These are phyloP conservation scores for Betta splendens DNA, from an alignment of 2,797 vertebrate species.

Conservation along the genomic window DNA sequence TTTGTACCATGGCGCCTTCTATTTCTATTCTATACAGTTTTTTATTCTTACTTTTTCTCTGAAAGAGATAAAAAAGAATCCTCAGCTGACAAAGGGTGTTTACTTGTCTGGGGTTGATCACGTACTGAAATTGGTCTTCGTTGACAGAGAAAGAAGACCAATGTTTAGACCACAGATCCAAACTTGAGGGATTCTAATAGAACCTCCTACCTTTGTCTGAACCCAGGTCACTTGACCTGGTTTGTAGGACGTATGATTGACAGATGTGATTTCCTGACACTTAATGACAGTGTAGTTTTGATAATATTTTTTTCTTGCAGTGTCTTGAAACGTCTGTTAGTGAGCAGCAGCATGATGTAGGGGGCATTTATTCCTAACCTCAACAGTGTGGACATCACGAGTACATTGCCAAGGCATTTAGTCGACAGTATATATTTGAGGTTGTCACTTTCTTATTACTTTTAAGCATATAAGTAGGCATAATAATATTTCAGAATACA, in stretches of 20 bases:
- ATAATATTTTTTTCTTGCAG: slow-evolving; percentile 28
- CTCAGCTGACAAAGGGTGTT: slow-evolving; percentile 43
- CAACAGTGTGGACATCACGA: slow-evolving; percentile 7
- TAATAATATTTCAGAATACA: slow-evolving; percentile 24
- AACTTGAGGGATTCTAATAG: slow-evolving; percentile 25
- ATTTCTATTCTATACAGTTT: slow-evolving; percentile 72
- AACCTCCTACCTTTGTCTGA: slow-evolving; percentile 29
- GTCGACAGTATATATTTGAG: slow-evolving; percentile 37
- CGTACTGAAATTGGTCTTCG: slow-evolving; percentile 30
- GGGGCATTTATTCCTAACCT: slow-evolving; percentile 39
- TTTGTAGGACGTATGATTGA: slow-evolving; percentile 32
- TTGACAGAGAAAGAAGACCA: slow-evolving; percentile 58
- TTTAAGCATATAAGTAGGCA: slow-evolving; percentile 25
- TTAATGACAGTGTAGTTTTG: slow-evolving; percentile 31
- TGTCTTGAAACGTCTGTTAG: slow-evolving; percentile 28
- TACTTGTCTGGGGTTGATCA: slow-evolving; percentile 41
- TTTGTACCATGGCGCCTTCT: slow-evolving; percentile 82
- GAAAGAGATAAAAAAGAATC: slow-evolving; percentile 44
- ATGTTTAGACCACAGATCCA: slow-evolving; percentile 37
- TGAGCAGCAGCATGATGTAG: slow-evolving; percentile 32
- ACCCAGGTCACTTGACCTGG: slow-evolving; percentile 38
- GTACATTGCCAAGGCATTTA: slow-evolving; percentile 27
- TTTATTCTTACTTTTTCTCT: slow-evolving; percentile 50
- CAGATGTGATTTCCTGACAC: slow-evolving; percentile 14
- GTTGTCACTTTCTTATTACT: slow-evolving; percentile 38